These are phyloP conservation scores for Philopedon plagiatum DNA, from an alignment of 2,888 invertebrate genomes.

Conservation along the genomic window DNA sequence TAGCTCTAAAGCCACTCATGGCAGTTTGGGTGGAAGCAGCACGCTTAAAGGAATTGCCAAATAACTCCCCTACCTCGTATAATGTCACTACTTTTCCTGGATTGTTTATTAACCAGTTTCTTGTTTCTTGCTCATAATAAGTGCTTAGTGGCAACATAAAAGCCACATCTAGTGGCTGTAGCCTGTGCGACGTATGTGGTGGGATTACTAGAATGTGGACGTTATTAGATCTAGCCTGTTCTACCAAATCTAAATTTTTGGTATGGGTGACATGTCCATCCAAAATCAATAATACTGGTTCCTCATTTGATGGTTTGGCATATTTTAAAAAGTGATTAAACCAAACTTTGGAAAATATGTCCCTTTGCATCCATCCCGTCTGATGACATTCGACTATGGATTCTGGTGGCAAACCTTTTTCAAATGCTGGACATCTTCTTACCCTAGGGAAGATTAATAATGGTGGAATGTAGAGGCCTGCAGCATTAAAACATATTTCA, in stretches of 20 bases:
- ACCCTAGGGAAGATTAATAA: conserved; percentile 12
- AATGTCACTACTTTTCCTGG: conserved; percentile 14
- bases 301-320: neutral
- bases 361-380: conserved; percentile 19
- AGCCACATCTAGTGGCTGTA: conserved; percentile 48
- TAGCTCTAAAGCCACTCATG: too few relatives aligned
- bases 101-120: conserved; percentile 39
- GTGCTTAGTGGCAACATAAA: conserved; percentile 53
- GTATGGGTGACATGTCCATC: too few relatives aligned
- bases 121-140: conserved; percentile 50
- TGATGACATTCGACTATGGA: conserved; percentile 10
- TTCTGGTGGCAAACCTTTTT: conserved; percentile 19
- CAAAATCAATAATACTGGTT: too few relatives aligned
- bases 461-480: neutral
- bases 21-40: neutral
- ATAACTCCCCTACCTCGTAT: conserved; percentile 13
- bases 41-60: conserved; percentile 14
- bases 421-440: conserved; percentile 6
- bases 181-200: conserved; percentile 53
- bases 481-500: conserved; percentile 8
- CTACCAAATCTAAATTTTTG: conserved; percentile 6
- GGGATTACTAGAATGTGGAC: conserved; percentile 48
- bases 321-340: conserved; percentile 7
- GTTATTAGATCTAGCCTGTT: neutral
- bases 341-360: conserved; percentile 13